A percentile compares a stretch with the other conserved stretches of the same genome.
Conservation (phyloP, 2,797 vertebrate genomes). For the Tenualosa ilisha region DNA sequence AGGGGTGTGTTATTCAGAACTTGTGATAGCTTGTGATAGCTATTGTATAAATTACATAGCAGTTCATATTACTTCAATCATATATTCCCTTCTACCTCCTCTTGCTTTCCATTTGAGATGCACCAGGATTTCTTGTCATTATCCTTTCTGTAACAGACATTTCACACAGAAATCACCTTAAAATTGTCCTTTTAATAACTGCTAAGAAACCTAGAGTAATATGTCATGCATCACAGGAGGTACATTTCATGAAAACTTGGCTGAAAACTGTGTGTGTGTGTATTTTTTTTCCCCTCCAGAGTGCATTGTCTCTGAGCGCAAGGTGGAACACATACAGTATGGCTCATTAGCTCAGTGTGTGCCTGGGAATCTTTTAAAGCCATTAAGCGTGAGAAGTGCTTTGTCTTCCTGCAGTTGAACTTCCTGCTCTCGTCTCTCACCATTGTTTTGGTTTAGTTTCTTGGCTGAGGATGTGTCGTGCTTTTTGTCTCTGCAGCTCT, state of each 20-base stretch:
- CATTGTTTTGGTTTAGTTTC: neutral
- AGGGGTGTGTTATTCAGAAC: too few species aligned
- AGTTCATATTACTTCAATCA: too few species aligned
- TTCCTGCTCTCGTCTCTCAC: neutral
- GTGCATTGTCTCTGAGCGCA: neutral
- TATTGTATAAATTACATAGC: too few species aligned
- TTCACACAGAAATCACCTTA: neutral
- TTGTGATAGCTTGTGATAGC: too few species aligned
- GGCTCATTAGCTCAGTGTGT: neutral
- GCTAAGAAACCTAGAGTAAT: neutral
- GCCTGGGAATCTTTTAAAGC: neutral
- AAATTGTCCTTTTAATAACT: neutral
- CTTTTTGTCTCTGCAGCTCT: neutral
- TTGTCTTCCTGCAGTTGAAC: neutral
- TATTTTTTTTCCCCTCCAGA: neutral
- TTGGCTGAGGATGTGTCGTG: neutral
- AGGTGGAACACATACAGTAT: neutral
- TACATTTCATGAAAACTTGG: neutral
- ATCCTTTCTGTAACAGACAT: neutral
- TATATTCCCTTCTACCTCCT: neutral
- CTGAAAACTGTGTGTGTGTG: neutral
- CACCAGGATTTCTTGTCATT: neutral
- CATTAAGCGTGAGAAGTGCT: constrained; percentile 3
- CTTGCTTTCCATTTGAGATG: neutral
- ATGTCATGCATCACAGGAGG: neutral